Base-by-base conservation (phyloP, 30 jellyfish, hydroid and myxozoan genomes). In the Aurelia sp. region DNA sequence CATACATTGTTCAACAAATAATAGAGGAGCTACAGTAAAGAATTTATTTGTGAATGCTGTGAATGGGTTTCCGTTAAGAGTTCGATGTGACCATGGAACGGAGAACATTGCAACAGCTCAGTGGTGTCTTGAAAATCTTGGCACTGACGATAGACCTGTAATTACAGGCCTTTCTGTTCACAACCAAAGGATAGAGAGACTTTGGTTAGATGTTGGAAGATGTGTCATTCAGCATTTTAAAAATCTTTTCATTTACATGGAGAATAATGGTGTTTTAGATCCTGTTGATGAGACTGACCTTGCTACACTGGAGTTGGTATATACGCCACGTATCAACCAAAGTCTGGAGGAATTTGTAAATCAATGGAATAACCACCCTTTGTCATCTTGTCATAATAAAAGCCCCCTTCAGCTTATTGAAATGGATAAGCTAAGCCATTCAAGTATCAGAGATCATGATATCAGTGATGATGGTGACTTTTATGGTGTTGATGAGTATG, bases 331-430 rank as follows among this genome's bases (percentile, higher is more conserved):
- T 5, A 48, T 72, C 17, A 72, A 72, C 33, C 11, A 37, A 11
- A 67, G 70, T 72, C 58, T 31, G 30, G 67, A 73, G n/a, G 21
- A 58, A 58, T 20, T 58, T 7, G 12, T 22, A 58, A 17, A 20
- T 58, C 27, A 58, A 17, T 79, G 90, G 90, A 79, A 79, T 53
- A 12, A 62, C 50, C 90, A 79, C 52, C 84, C 90, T 37, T 37
- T 37, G 50, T 37, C 50, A 7, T 37, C 50, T 37, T 37, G 33
- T 13, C 62, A 48, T 12, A 71, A 71, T 13, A 37, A 48, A 71
- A 71, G 81, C 65, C 81, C 81, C 22, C 62, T 33, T 48, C 81
- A 71, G 47, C 75, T 64, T 16, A 64, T 64, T 12, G 75, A 64
- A 22, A 64, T 64, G 4, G 75, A 64, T 64, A 64, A 64, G 75